Conservation (phyloP, 2,113 vertebrate species). For the Paramormyrops kingsleyae region DNA sequence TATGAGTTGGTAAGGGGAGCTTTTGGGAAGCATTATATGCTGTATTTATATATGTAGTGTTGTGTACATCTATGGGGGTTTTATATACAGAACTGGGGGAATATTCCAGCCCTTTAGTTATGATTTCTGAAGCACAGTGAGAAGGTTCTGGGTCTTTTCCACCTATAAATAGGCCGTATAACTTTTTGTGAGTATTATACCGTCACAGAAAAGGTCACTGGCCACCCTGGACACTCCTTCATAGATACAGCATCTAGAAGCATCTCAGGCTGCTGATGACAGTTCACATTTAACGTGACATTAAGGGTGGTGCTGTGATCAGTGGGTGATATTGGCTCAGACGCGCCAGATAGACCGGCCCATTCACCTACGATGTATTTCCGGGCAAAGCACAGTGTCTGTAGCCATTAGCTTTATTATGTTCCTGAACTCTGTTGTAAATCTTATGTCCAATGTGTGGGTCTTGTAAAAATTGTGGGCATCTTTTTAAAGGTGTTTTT, state of each 20-base stretch:
- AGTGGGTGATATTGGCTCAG: not conserved
- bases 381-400: no score
- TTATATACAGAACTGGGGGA: not conserved
- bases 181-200: not conserved
- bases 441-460: not conserved
- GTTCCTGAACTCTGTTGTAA: not conserved
- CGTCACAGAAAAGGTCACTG: not conserved
- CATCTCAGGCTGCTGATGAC: not conserved
- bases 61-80: not conserved
- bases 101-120: not conserved
- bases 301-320: not conserved
- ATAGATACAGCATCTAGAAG: not conserved
- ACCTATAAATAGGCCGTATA: not conserved
- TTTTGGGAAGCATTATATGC: not conserved
- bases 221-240: not conserved
- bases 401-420: not conserved
- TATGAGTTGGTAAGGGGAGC: not conserved
- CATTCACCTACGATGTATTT: not conserved
- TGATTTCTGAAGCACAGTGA: not conserved
- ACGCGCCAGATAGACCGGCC: not conserved
- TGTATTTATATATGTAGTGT: not conserved
- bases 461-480: slow-evolving; percentile 15
- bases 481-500: not conserved
- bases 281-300: not conserved
- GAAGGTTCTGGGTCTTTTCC: not conserved